Evolutionary conservation across 2,113 vertebrate genomes (phyloP).

Genomic region (Helogale parvula): DNA sequence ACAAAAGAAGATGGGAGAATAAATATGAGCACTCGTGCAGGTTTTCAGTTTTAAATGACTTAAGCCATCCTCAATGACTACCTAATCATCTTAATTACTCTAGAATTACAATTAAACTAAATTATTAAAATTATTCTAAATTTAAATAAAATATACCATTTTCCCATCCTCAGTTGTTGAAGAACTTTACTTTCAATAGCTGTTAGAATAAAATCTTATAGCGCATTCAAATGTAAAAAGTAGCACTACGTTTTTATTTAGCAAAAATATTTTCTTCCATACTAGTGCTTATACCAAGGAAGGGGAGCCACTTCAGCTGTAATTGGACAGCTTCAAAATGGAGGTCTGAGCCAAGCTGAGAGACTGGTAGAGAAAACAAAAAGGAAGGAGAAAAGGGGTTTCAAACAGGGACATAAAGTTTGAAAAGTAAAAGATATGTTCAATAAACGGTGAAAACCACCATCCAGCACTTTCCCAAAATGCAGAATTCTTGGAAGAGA

Average conservation of each 20-base stretch:
- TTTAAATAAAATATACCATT: conserved; percentile 10
- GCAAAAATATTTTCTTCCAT: background rate
- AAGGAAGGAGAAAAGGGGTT: background rate
- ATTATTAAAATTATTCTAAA: background rate
- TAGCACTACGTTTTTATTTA: background rate
- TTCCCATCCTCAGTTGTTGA: background rate
- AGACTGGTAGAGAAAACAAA: background rate
- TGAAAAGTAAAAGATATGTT: background rate
- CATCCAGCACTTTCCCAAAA: background rate
- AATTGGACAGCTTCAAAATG: background rate
- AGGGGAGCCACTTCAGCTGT: background rate
- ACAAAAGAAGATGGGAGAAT: background rate
- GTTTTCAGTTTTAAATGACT: background rate
- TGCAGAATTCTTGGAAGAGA: background rate
- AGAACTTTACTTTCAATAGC: background rate
- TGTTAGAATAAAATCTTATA: background rate
- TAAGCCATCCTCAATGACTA: background rate
- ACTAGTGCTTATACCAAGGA: background rate
- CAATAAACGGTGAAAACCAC: background rate
- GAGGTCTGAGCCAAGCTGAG: background rate
- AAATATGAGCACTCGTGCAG: background rate
- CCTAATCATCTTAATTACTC: conserved; percentile 24
- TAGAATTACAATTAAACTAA: conserved; percentile 3
- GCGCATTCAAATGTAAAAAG: background rate
- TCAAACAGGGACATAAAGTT: background rate